Evolutionary conservation across 2,113 vertebrate species (phyloP).

Genomic region (Gallinago media): DNA sequence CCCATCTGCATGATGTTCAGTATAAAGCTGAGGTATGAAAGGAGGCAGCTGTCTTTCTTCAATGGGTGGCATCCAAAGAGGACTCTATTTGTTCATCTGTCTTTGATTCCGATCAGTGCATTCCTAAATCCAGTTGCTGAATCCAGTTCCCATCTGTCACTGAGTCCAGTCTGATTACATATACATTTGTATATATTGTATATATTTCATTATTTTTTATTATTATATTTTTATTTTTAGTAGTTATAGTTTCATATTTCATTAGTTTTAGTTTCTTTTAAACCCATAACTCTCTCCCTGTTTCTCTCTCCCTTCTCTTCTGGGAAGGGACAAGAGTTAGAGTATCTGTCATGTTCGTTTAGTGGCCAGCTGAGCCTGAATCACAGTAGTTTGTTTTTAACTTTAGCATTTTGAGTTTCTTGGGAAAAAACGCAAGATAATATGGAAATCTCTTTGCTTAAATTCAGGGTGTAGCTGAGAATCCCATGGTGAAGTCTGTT

Average conservation of each 20-base stretch:
- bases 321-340: background rate
- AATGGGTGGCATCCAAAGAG: background rate
- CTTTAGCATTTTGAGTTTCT: background rate
- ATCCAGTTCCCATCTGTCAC: background rate
- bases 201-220: background rate
- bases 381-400: background rate
- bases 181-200: background rate
- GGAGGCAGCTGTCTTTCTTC: background rate
- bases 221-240: background rate
- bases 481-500: conserved; percentile 91
- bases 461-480: conserved; percentile 92
- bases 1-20: background rate
- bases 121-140: background rate
- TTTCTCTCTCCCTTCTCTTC: background rate
- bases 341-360: background rate
- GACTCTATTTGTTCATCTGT: background rate
- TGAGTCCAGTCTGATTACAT: background rate
- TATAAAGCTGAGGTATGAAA: background rate
- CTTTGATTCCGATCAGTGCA: background rate
- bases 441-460: background rate
- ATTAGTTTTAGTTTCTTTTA: background rate
- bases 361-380: background rate
- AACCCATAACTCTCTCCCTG: background rate
- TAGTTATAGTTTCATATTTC: background rate
- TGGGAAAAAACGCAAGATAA: background rate